Conservation (phyloP, 2,113 vertebrate species). For the Thryonomys swinderianus region DNA sequence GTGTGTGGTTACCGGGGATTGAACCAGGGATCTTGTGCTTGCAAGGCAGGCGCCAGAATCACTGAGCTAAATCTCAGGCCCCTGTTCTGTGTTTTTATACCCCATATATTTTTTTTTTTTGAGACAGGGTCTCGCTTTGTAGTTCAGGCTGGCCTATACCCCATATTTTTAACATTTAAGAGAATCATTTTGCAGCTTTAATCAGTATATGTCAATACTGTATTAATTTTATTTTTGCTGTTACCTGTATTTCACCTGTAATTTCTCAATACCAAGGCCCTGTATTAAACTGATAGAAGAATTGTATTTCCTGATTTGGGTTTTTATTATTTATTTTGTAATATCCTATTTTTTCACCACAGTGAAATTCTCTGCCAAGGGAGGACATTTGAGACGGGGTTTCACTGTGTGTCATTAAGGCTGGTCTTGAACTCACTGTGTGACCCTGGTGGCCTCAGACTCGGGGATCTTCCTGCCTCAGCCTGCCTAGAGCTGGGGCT, state of each 20-base stretch:
- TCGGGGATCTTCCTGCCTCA: not conserved
- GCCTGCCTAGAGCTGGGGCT: not conserved
- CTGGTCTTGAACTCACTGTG: not conserved
- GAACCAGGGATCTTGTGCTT: no score
- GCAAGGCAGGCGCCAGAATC: no score
- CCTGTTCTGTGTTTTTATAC: no score
- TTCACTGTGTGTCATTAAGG: not conserved
- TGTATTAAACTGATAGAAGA: constrained; percentile 52
- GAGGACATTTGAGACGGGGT: not conserved
- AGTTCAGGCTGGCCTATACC: not conserved
- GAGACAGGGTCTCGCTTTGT: no score
- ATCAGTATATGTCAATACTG: not conserved
- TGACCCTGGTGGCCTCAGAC: no score
- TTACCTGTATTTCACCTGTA: not conserved
- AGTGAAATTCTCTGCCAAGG: not conserved
- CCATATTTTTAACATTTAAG: constrained; percentile 29
- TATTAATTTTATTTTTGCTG: constrained; percentile 28
- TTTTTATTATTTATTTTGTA: not conserved
- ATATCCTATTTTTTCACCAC: not conserved
- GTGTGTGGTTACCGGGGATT: no score
- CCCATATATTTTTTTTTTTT: no score
- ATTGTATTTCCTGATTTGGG: not conserved
- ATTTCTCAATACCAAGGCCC: constrained; percentile 5
- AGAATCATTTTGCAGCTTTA: constrained; percentile 33
- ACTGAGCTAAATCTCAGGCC: no score